Conservation (phyloP, 2,797 vertebrate genomes). For the Spinus pinus region DNA sequence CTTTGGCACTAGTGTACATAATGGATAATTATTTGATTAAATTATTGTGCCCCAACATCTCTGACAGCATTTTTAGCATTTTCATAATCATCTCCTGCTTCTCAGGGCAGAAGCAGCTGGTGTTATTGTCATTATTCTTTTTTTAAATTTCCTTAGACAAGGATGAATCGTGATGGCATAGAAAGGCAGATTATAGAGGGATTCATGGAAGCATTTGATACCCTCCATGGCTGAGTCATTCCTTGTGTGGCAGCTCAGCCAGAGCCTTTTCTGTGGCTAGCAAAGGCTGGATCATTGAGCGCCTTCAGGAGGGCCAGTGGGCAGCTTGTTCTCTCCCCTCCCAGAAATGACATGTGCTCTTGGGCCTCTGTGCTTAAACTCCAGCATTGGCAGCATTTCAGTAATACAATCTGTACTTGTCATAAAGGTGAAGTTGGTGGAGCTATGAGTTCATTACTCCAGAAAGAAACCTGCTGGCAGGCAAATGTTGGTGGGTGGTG, state of each 20-base stretch:
- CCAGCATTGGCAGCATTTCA: background rate
- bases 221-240: background rate
- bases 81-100: background rate
- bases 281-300: background rate
- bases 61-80: background rate
- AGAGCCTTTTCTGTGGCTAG: background rate
- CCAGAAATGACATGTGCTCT: background rate
- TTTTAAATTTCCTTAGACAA: background rate
- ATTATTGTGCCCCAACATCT: background rate
- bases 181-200: background rate
- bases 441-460: background rate
- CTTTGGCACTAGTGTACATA: background rate
- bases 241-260: background rate
- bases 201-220: background rate
- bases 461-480: background rate
- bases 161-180: background rate
- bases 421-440: background rate
- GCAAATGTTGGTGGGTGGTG: background rate
- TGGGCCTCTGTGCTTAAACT: background rate
- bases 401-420: background rate
- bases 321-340: background rate
- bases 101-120: conserved; percentile 25
- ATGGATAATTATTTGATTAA: conserved; percentile 42
- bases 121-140: background rate
- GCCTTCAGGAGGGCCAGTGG: background rate